Base-by-base conservation (phyloP, 2,888 invertebrate genomes). In the Microctonus hyperodae region DNA sequence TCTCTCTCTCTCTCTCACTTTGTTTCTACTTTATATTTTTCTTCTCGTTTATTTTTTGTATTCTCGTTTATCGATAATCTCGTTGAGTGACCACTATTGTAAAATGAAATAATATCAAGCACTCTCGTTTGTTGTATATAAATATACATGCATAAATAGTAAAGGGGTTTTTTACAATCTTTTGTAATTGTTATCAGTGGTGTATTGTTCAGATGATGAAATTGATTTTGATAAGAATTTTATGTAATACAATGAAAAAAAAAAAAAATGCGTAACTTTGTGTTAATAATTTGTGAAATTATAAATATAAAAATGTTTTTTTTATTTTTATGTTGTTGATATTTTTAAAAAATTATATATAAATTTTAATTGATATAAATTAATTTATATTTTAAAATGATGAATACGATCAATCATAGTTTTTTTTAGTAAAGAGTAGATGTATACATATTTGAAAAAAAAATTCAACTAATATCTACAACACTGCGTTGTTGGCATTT, bases 81-180 rank as follows among this genome's bases (percentile, higher is more conserved):
- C 56, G 61, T 55, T 56, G 56, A 37, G 33, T 61, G 60, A 56
- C 66, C 66, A 20, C 31, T n/a, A 31, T 55, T 58, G 51, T 65
- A 28, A 51, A 58, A 65, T 65, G 37, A 65, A 65, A 65, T 65
- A 58, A 51, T 65, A 50, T 25, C 25, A 65, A 58, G 40, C 65
- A 58, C 58, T 64, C 58, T 23, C 55, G 55, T 55, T 55, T 51
- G 11, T 25, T 13, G 22, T 11, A 25, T 13, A 6, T 11, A 11
- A 23, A 10, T 10, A 10, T 13, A n/a, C 44, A 44, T n/a, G n/a
- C n/a, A n/a, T n/a, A n/a, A n/a, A n/a, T n/a, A n/a, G n/a, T n/a
- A n/a, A n/a, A 7, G 16, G 7, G 16, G 16, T 20, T 28, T 28
- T 5, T 28, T 5, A 28, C 28, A 28, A 5, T 5, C 28, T 28